Base-by-base conservation (phyloP, 2,888 invertebrate genomes). In the Drosophila nr. perissopoda region DNA sequence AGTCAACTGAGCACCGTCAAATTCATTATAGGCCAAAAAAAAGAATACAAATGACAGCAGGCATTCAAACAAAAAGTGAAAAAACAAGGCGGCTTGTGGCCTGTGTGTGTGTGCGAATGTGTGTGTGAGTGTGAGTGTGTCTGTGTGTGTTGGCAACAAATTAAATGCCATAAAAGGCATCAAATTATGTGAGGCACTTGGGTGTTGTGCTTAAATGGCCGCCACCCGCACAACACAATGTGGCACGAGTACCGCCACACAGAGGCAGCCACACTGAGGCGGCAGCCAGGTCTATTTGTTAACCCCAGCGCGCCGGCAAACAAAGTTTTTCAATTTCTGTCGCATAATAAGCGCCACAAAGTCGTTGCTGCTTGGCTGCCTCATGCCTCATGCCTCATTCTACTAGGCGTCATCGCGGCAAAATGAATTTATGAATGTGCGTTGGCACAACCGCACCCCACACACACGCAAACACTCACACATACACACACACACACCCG, bases 291-390 rank as follows among this genome's bases (percentile, higher is more conserved):
- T 83, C 90, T 90, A 91, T 87, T 91, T 87, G 90, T 90, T 88
- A 88, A 86, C 90, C 90, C 86, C 88, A 88, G 77, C 90, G 81
- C 70, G 90, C 75, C 79, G 83, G 88, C 90, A 87, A 91, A 91
- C 90, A 91, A 87, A 91, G 89, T 87, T 87, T 91, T 87, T 87
- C 90, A 91, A 91, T 87, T 91, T 91, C 86, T 91, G 91, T 88
- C 90, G 91, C 87, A 91, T 87, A 87, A 87, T 87, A 91, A 89
- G 90, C 77, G 72, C 73, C 79, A 81, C 82, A 89, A 65, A 81
- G 78, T 73, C 78, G 36, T 72, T 53, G 76, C 57, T 54, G 54
- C 51, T 51, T 51, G 36, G 36, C 25, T 2, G n/a, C n/a, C 25
- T 18, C 57, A 40, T 49, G 16, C 2, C 40, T 40, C 40, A 40